Base-by-base conservation (phyloP, 2,888 invertebrate species). In the Herminia tarsipennalis region DNA sequence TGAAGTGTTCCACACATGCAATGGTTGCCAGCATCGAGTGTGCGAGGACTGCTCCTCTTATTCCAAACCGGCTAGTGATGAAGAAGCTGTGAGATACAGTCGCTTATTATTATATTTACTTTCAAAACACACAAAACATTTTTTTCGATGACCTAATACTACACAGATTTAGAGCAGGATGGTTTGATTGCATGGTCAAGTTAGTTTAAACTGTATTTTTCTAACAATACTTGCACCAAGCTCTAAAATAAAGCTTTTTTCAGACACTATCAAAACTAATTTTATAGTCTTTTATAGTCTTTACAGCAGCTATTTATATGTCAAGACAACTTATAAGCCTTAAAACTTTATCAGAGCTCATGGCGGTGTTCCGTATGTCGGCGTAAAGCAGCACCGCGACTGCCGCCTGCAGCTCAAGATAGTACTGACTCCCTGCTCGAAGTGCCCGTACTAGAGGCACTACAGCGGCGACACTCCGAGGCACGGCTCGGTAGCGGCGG, bases 1-100 rank as follows among this genome's bases (percentile, higher is more conserved):
- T 50, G 98, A 98, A 82, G 96, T 95, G 81, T 96, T 95, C 83
- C 95, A 96, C 82, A 96, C 95, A 37, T 98, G 98, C 88, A 95
- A 95, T 73, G 97, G 97, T 87, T 98, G 98, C 85, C 95, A 96
- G 74, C 96, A 97, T 77, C 94, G 96, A 64, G 97, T 98, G 37
- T 98, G 98, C 84, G 98, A 98, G 84, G 98, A 98, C 86, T 98
- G 98, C 81, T 97, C 97, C 61, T 97, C 97, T 39, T 98, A 98
- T 83, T 97, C 97, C 65, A 96, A 96, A 73, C 93, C 95, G 44
- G 94, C 95, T 52, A 95, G 96, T 73, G 95, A 95, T 59, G 96
- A 97, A 73, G 96, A 97, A 72, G 94, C 95, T 85, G 96, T 96
- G 78, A 93, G 92, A 53, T 29, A 14, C 4, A 8, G 14, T 8